Percentiles rank a stretch among this genome's conserved stretches.
Conservation (phyloP, 2,888 invertebrate species). For the Macrosiphum euphorbiae region DNA sequence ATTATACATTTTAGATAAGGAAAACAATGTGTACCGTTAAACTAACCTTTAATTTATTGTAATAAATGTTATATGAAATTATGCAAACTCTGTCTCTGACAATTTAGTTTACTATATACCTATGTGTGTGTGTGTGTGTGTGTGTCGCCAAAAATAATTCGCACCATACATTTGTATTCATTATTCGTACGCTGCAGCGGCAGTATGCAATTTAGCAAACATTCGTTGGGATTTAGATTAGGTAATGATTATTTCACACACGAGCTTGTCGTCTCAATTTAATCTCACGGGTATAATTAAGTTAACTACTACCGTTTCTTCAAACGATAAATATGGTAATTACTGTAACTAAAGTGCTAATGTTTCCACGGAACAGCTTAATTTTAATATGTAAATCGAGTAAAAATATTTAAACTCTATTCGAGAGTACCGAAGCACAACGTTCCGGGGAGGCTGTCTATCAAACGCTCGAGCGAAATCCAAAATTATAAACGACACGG, state of each 20-base stretch:
- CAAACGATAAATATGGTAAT: slow-evolving; percentile 56
- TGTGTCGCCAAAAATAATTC: not conserved
- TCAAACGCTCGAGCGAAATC: not conserved
- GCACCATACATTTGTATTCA: slow-evolving; percentile 45
- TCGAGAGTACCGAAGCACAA: not conserved
- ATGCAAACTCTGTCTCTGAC: slow-evolving; percentile 22
- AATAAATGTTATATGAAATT: slow-evolving; percentile 64
- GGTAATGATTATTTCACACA: slow-evolving; percentile 62
- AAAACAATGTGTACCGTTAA: slow-evolving; percentile 61
- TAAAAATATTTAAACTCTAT: slow-evolving; percentile 31
- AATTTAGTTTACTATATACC: slow-evolving; percentile 21
- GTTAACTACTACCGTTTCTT: slow-evolving; percentile 42
- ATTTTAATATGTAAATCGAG: slow-evolving; percentile 50
- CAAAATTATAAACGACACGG: not conserved
- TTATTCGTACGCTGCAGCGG: slow-evolving; percentile 37
- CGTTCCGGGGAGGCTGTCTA: not conserved
- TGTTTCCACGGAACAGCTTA: slow-evolving; percentile 12
- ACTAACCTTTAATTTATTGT: slow-evolving; percentile 63
- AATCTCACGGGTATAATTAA: slow-evolving; percentile 53
- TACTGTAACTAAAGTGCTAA: slow-evolving; percentile 48
- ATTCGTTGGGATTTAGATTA: slow-evolving; percentile 48
- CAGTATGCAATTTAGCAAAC: slow-evolving; percentile 50
- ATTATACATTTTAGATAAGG: slow-evolving; percentile 56
- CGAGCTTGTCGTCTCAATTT: slow-evolving; percentile 59
- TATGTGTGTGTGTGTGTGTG: not conserved